Conservation (phyloP, 2,797 vertebrate species). For the Micromesistius poutassou region DNA sequence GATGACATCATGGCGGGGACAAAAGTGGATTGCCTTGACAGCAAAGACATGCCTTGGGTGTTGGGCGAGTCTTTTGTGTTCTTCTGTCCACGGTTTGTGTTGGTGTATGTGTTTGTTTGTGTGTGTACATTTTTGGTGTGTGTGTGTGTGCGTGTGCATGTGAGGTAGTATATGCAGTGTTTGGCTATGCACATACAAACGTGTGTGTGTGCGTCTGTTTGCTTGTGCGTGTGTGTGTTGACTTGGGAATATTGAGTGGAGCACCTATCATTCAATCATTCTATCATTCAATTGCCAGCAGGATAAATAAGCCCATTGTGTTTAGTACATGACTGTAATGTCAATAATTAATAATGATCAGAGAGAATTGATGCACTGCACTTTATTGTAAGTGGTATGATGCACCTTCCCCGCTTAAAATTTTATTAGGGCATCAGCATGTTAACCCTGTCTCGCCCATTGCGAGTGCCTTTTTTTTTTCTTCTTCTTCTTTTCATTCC, state of each 20-base stretch:
- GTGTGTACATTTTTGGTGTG: background rate
- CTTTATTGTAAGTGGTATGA: constrained; percentile 31
- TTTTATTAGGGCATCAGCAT: constrained; percentile 21
- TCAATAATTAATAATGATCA: constrained; percentile 50
- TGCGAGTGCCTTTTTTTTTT: background rate
- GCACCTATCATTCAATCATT: constrained; percentile 41
- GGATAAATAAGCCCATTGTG: constrained; percentile 38
- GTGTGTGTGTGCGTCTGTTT: background rate
- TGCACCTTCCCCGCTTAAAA: constrained; percentile 16
- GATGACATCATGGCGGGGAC: background rate
- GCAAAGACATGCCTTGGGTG: background rate
- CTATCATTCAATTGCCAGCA: constrained; percentile 41
- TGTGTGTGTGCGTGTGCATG: constrained; percentile 1
- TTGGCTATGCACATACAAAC: background rate
- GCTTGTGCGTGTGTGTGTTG: background rate
- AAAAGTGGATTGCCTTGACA: background rate
- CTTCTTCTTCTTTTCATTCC: constrained; percentile 8
- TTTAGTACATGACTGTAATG: constrained; percentile 26
- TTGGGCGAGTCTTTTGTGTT: background rate
- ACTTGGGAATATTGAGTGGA: constrained; percentile 35
- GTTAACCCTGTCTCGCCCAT: constrained; percentile 15
- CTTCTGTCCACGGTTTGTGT: background rate
- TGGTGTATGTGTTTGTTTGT: background rate
- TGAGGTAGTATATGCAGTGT: background rate
- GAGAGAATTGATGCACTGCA: constrained; percentile 28